phyloP scores from a whole-genome alignment of 2,113 vertebrate genomes.

The Mormyrus lacerda region DNA sequence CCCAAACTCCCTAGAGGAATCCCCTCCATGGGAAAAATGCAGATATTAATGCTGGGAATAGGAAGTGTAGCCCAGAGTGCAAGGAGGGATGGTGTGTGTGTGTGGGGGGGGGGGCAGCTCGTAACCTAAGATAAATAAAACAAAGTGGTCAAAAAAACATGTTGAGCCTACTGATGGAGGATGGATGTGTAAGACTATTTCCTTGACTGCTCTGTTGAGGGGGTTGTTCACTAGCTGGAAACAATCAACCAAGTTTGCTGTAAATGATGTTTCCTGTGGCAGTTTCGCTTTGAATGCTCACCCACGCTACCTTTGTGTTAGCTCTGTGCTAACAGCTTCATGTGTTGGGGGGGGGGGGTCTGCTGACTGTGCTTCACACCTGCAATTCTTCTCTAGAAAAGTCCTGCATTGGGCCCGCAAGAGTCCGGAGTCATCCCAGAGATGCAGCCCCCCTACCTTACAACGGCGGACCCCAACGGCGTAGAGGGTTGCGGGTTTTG shows the following conservation, averaged over 20 bases:
- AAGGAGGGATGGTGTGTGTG: no score
- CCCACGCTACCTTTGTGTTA: background rate
- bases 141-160: background rate
- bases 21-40: slow-evolving; percentile 39
- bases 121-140: background rate
- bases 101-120: background rate
- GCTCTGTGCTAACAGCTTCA: background rate
- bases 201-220: no score
- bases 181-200: background rate
- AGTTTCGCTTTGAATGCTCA: background rate
- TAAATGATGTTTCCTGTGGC: background rate
- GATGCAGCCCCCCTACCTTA: background rate
- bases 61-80: slow-evolving; percentile 11
- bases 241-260: background rate
- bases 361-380: background rate
- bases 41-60: slow-evolving; percentile 38
- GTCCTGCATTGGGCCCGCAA: background rate
- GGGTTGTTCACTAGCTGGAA: background rate
- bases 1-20: slow-evolving; percentile 24
- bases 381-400: background rate
- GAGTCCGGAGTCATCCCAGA: background rate
- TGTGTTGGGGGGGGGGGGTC: background rate
- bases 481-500: background rate
- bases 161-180: background rate
- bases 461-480: background rate